Evolutionary conservation across 2,113 vertebrate species (phyloP), one percentile per base, ranked within the genome.

Genomic region (Elachura formosa): DNA sequence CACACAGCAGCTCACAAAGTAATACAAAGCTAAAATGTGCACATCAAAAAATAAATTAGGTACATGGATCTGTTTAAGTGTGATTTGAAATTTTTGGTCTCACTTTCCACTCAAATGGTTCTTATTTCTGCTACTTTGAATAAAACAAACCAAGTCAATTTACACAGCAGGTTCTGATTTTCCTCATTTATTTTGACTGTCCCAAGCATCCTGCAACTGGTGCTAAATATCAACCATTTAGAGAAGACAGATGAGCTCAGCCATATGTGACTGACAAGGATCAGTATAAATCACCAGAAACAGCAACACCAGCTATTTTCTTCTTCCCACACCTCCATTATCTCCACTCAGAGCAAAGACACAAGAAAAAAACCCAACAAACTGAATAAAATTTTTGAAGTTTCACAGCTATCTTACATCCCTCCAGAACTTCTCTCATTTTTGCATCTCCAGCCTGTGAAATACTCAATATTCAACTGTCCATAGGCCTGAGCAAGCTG

Each of bases 161-260:
- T 66, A 73, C 25, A 61, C 4, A 43, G 36, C 31, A 20, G 46
- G 23, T 28, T 73, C 63, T 77, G 54, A 62, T 80, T 84, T 77
- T 64, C 33, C 80, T 86, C 40, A 48, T 36, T 80, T 76, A 34
- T 49, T 88, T 49, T 43, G 26, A 68, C 9, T 45, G 72, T 73
- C 51, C 58, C 48, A 59, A 54, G 38, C 23, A 82, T 78, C 55
- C 67, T 76, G 48, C 19, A 17, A 17, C 68, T 94, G 55, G 16
- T 6, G 4, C 31, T 56, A 61, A 83, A 16, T 40, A 61, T 19
- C 16, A 59, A 38, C 18, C 56, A 59, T 48, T 46, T 10, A 59
- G 74, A 73, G 69, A 56, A 66, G 12, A 34, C 23, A 58, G 80
- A 86, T 90, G 54, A 91, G 43, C 67, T 90, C 80, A 94, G 58